Conservation (phyloP, 2,888 invertebrate genomes). For the Rhorus exstirpatorius region DNA sequence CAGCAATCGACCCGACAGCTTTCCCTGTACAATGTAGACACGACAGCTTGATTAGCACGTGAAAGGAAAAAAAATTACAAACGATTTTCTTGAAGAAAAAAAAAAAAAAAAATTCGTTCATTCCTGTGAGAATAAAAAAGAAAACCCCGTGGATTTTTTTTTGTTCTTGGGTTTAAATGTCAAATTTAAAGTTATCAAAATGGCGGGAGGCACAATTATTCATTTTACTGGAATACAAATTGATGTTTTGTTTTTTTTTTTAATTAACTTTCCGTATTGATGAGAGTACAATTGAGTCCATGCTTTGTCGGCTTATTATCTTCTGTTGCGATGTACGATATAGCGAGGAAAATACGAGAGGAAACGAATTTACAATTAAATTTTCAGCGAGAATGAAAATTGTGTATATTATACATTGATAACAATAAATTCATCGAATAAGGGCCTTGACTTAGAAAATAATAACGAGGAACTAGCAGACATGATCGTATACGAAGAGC, state of each 20-base stretch:
- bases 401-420: too few species aligned
- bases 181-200: too few species aligned
- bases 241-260: too few species aligned
- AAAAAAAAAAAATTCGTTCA: not conserved
- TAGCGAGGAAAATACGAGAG: not conserved
- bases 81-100: not conserved
- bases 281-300: not conserved
- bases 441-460: not conserved
- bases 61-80: constrained; percentile 3
- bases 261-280: not conserved
- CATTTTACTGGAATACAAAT: too few species aligned
- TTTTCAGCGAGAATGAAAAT: too few species aligned
- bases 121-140: not conserved
- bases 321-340: not conserved
- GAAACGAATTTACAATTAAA: not conserved
- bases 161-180: too few species aligned
- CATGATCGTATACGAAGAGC: not conserved
- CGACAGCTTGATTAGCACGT: constrained; percentile 1
- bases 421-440: too few species aligned
- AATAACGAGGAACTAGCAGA: not conserved
- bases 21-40: constrained; percentile 58
- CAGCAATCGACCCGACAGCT: constrained; percentile 63
- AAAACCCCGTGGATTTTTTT: too few species aligned
- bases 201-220: too few species aligned
- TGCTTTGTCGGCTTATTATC: not conserved